These are phyloP conservation scores for Toxonevra muliebris DNA, from an alignment of 2,888 invertebrate species.

Conservation along the genomic window DNA sequence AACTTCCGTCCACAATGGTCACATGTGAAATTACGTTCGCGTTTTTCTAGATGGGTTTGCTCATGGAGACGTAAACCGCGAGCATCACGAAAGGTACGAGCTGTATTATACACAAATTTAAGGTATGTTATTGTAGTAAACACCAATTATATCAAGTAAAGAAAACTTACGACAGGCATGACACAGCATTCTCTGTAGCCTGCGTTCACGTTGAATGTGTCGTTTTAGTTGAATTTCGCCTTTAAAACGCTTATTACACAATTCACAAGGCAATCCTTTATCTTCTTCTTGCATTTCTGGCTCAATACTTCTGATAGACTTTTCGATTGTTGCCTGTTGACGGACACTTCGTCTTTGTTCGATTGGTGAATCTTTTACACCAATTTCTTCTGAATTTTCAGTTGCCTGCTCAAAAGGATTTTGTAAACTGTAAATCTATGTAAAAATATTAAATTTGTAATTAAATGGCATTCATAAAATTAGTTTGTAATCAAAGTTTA, in stretches of 20 bases:
- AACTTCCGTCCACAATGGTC: constrained; percentile 41
- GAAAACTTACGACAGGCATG: constrained; percentile 37
- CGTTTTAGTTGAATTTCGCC: constrained; percentile 14
- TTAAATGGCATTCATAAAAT: too few relatives aligned
- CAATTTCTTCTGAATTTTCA: too few relatives aligned
- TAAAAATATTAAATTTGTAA: too few relatives aligned
- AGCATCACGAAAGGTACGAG: constrained; percentile 35
- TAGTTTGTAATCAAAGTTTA: too few relatives aligned
- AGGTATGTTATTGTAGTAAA: not conserved
- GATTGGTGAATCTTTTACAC: too few relatives aligned
- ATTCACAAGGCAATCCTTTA: constrained; percentile 18
- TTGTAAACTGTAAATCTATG: not conserved
- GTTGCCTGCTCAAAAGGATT: not conserved
- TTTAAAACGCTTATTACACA: constrained; percentile 21
- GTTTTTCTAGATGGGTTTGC: constrained; percentile 41
- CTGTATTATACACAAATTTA: constrained; percentile 11
- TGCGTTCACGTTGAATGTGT: constrained; percentile 27
- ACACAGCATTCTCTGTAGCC: constrained; percentile 27
- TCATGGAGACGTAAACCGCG: constrained; percentile 39
- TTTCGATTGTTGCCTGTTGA: not conserved
- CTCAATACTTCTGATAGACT: not conserved
- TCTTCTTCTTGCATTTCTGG: not conserved
- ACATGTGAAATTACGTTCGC: constrained; percentile 41
- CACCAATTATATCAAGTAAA: not conserved
- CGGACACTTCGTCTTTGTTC: too few relatives aligned